phyloP scores from a whole-genome alignment of 2,113 vertebrate species.

The Podarcis raffonei region DNA sequence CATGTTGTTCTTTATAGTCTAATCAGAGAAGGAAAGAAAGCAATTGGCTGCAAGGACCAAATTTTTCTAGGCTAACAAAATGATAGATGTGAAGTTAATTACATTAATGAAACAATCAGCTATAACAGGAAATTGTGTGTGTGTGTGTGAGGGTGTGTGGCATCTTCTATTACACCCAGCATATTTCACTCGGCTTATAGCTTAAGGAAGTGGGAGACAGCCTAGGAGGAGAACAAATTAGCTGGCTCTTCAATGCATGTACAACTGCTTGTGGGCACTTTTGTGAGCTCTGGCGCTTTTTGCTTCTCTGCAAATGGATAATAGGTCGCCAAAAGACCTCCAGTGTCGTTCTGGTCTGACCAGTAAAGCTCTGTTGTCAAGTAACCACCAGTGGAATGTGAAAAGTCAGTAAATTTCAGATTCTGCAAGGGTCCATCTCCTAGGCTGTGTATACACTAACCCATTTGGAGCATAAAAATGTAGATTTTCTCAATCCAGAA shows the following conservation, averaged over 20 bases:
- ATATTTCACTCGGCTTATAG: neutral
- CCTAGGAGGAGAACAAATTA: neutral
- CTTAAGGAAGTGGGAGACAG: neutral
- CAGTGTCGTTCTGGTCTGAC: neutral
- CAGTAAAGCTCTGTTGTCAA: neutral
- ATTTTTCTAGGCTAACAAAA: neutral
- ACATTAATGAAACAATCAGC: neutral
- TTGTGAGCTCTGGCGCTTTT: neutral
- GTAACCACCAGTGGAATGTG: neutral
- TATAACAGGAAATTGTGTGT: neutral
- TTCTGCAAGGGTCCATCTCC: neutral
- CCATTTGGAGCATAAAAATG: no score
- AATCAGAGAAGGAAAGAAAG: neutral
- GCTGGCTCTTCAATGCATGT: neutral
- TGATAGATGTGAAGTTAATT: constrained; percentile 5
- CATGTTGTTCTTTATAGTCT: neutral
- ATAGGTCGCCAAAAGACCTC: neutral
- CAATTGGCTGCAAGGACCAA: neutral
- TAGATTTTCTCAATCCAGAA: no score
- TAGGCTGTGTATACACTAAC: neutral
- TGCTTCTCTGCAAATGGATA: neutral
- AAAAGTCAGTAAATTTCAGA: neutral
- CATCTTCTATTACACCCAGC: neutral
- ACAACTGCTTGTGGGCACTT: neutral
- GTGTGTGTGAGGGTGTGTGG: neutral